Conservation (phyloP, 1,140 invertebrate genomes). For the Leptinotarsa undecemlineata region DNA sequence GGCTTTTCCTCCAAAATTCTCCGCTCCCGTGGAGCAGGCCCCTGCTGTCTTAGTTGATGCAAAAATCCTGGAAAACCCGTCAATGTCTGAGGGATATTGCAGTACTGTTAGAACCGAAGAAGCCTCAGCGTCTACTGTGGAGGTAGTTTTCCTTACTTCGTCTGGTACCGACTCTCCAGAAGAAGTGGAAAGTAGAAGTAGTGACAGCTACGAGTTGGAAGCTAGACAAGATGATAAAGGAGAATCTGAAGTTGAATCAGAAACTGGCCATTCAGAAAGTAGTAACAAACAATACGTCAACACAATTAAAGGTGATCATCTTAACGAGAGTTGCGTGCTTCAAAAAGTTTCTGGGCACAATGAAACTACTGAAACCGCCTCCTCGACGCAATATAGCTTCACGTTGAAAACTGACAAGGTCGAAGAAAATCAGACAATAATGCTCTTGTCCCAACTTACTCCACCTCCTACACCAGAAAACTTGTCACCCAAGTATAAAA, state of each 20-base stretch:
- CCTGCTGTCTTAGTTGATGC: constrained; percentile 41
- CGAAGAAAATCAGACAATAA: background rate
- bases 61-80: constrained; percentile 37
- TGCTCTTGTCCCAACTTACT: constrained; percentile 36
- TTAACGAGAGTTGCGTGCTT: background rate
- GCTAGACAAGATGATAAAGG: background rate
- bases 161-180: constrained; percentile 24
- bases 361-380: background rate
- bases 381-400: background rate
- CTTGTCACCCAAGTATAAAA: constrained; percentile 27
- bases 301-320: background rate
- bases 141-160: constrained; percentile 31
- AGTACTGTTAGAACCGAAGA: constrained; percentile 6
- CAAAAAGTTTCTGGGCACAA: background rate
- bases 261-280: too few relatives aligned
- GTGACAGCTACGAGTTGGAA: constrained; percentile 7
- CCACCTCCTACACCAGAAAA: constrained; percentile 48
- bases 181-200: constrained; percentile 6
- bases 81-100: constrained; percentile 23
- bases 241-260: constrained; percentile 5
- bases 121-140: constrained; percentile 23
- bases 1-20: background rate
- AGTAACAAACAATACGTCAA: background rate
- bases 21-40: constrained; percentile 10
- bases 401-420: constrained; percentile 8